Evolutionary conservation across 2,113 vertebrate species (phyloP).

Genomic region (Perca flavescens): DNA sequence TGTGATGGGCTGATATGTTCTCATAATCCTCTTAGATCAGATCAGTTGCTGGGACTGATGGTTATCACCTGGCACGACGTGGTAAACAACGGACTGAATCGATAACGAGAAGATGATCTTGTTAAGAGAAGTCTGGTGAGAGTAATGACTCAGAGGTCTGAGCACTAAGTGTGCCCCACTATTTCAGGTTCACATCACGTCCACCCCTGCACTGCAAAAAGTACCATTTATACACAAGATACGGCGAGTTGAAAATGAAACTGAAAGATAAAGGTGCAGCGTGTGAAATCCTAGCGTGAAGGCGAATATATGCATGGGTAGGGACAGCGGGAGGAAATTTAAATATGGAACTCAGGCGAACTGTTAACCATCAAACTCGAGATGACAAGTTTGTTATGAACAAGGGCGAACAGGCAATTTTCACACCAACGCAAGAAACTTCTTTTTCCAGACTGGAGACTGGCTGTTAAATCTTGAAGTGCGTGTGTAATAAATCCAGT

Average conservation of each 20-base stretch:
- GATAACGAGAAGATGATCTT: conserved; percentile 56
- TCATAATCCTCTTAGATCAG: conserved; percentile 47
- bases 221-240: conserved; percentile 38
- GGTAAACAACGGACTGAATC: conserved; percentile 56
- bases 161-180: conserved; percentile 15
- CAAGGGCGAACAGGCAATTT: conserved; percentile 64
- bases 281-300: conserved; percentile 28
- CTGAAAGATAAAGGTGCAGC: conserved; percentile 61
- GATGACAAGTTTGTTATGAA: conserved; percentile 68
- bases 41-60: conserved; percentile 31
- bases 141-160: conserved; percentile 40
- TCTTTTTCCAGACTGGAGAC: conserved; percentile 38
- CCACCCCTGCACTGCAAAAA: conserved; percentile 39
- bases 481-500: conserved; percentile 51
- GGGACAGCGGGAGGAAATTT: conserved; percentile 48
- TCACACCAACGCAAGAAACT: conserved; percentile 47
- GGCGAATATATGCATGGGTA: conserved; percentile 48
- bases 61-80: neutral
- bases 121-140: conserved; percentile 54
- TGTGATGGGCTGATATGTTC: conserved; percentile 17
- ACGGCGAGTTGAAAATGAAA: conserved; percentile 49
- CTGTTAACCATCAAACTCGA: conserved; percentile 63
- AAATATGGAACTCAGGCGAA: conserved; percentile 52
- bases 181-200: conserved; percentile 61
- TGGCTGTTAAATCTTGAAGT: conserved; percentile 47